Conservation (phyloP, 2,888 invertebrate genomes). For the Dryobota labecula region DNA sequence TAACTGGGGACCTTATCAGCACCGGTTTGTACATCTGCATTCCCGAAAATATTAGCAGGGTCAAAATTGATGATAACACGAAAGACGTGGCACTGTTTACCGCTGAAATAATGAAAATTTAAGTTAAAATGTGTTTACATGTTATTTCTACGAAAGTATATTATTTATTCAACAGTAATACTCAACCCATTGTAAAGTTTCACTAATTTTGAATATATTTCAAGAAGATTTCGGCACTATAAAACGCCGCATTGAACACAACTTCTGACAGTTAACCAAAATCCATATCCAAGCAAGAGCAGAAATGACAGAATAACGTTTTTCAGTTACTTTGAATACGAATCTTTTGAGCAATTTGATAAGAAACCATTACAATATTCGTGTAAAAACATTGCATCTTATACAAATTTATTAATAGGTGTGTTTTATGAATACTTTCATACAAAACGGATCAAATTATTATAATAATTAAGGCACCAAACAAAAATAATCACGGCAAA, state of each 20-base stretch:
- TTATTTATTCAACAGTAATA: conserved; percentile 25
- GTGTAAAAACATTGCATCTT: background rate
- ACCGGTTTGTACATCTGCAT: conserved; percentile 97
- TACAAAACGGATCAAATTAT: background rate
- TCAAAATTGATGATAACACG: conserved; percentile 94
- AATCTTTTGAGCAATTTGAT: conserved; percentile 9
- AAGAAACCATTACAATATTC: background rate
- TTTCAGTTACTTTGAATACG: background rate
- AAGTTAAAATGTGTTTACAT: conserved; percentile 27
- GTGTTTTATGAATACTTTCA: background rate
- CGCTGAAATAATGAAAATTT: conserved; percentile 87
- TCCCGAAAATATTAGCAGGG: conserved; percentile 96
- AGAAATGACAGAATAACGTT: background rate
- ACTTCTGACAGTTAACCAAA: conserved; percentile 33
- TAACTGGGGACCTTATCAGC: conserved; percentile 94
- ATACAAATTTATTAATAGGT: background rate
- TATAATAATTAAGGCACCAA: background rate
- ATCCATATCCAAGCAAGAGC: background rate
- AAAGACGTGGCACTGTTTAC: conserved; percentile 94
- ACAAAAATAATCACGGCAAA: background rate
- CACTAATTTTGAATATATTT: background rate
- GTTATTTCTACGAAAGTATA: background rate
- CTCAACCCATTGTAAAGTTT: conserved; percentile 63
- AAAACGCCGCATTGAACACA: conserved; percentile 47
- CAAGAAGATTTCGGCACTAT: conserved; percentile 23